phyloP scores from a whole-genome alignment of 2,113 vertebrate species.

The Barbus barbus region DNA sequence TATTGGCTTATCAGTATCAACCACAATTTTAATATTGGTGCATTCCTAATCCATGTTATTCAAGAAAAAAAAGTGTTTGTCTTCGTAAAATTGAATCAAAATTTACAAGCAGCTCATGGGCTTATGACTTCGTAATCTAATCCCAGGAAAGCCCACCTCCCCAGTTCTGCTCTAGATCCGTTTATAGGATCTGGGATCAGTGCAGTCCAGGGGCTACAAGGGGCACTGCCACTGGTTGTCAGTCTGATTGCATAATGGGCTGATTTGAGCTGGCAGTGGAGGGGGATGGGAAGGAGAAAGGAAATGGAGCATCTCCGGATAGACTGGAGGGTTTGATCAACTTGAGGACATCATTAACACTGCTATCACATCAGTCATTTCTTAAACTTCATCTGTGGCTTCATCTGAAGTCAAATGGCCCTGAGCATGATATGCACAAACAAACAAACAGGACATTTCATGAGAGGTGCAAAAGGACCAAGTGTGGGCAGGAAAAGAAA shows the following conservation, averaged over 20 bases:
- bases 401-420: not conserved
- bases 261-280: not conserved
- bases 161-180: too few relatives aligned
- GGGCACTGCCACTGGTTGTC: not conserved
- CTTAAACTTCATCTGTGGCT: not conserved
- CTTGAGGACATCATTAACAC: not conserved
- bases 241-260: conserved; percentile 43
- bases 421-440: not conserved
- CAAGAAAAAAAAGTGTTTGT: not conserved
- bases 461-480: conserved; percentile 15
- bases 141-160: not conserved
- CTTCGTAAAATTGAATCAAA: not conserved
- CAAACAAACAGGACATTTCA: not conserved
- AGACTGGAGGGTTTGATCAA: not conserved
- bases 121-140: too few relatives aligned
- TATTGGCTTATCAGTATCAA: not conserved
- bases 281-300: not conserved
- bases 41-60: not conserved
- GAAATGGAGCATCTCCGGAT: not conserved
- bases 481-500: conserved; percentile 24
- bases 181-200: conserved; percentile 30
- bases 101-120: not conserved
- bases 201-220: not conserved
- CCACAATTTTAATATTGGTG: not conserved
- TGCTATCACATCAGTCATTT: not conserved